A percentile compares a stretch with the other conserved stretches of the same genome.
These are phyloP conservation scores for Xylophagus ater DNA, from an alignment of 2,888 invertebrate genomes.

Conservation along the genomic window DNA sequence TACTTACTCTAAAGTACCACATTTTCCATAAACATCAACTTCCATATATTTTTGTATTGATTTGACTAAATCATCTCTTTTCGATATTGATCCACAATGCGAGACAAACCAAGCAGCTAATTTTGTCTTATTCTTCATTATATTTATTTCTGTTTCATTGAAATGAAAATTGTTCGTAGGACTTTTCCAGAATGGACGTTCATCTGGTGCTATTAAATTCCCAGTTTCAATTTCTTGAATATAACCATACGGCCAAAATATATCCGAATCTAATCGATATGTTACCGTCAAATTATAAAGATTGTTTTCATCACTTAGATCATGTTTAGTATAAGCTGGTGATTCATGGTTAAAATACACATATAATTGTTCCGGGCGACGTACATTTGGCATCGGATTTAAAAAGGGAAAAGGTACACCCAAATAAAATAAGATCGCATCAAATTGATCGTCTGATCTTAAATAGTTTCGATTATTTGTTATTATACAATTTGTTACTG, in stretches of 20 bases:
- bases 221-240: conserved; percentile 28
- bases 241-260: conserved; percentile 38
- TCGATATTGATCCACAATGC: conserved; percentile 41
- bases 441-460: conserved; percentile 35
- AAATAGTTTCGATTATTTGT: conserved; percentile 33
- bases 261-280: conserved; percentile 44
- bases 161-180: conserved; percentile 26
- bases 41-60: conserved; percentile 45
- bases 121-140: conserved; percentile 36
- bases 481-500: conserved; percentile 39
- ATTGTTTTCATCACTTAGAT: conserved; percentile 28
- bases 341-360: conserved; percentile 43
- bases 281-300: conserved; percentile 50
- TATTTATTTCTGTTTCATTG: conserved; percentile 1
- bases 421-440: conserved; percentile 45
- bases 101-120: conserved; percentile 48
- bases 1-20: conserved; percentile 40
- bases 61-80: conserved; percentile 37
- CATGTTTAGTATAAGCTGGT: conserved; percentile 34
- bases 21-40: conserved; percentile 53
- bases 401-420: conserved; percentile 32
- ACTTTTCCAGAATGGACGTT: conserved; percentile 26
- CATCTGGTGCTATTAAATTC: conserved; percentile 26
- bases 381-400: conserved; percentile 30
- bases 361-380: conserved; percentile 41